Evolutionary conservation across 2,797 vertebrate species (phyloP).

Genomic region (Muscicapa striata): DNA sequence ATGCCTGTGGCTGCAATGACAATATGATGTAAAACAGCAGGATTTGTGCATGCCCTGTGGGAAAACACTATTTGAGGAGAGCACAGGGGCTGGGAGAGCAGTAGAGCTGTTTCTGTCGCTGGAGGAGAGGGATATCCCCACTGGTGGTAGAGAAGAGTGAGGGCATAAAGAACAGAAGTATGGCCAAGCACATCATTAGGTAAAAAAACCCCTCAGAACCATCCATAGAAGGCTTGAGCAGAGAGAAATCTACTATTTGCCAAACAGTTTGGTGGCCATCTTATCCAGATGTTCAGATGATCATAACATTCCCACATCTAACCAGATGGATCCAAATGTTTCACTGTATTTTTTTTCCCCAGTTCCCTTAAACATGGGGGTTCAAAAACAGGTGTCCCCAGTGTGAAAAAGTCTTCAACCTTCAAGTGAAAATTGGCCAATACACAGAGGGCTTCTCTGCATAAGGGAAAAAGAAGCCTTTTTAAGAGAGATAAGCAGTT

Average conservation of each 20-base stretch:
- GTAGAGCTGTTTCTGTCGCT: accelerated
- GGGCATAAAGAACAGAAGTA: not conserved
- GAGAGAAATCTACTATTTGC: not conserved
- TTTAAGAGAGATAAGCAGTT: not conserved
- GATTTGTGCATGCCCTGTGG: not conserved
- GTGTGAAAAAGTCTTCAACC: not conserved
- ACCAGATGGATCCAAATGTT: constrained; percentile 57
- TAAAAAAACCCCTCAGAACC: not conserved
- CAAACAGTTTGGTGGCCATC: not conserved
- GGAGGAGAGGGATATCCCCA: not conserved
- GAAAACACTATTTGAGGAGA: not conserved
- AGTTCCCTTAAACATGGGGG: not conserved
- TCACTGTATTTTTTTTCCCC: not conserved
- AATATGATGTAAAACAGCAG: not conserved
- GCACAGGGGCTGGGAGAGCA: not conserved
- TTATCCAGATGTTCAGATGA: not conserved
- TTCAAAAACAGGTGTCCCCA: not conserved
- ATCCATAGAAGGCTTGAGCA: not conserved
- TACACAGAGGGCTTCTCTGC: not conserved
- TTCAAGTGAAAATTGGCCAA: not conserved
- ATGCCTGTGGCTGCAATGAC: not conserved
- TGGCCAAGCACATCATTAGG: not conserved
- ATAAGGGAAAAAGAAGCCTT: not conserved
- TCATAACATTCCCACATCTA: not conserved
- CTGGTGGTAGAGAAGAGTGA: not conserved